These are phyloP conservation scores for Panthera uncia DNA, from an alignment of 2,113 vertebrate genomes.

Conservation along the genomic window DNA sequence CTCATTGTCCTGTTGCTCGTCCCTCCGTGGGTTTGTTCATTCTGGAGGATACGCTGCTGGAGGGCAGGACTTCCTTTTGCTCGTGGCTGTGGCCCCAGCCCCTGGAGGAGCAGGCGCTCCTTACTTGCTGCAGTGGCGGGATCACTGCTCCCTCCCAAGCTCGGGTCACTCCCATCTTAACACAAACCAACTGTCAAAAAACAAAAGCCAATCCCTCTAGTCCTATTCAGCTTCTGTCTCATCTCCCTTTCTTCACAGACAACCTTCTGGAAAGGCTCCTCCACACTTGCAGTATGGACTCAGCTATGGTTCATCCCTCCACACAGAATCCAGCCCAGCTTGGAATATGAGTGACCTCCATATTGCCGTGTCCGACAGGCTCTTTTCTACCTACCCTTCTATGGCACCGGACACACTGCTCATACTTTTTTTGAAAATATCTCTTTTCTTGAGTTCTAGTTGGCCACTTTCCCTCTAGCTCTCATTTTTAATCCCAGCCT, in stretches of 20 bases:
- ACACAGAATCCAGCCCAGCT: background rate
- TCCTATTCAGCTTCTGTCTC: background rate
- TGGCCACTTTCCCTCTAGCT: background rate
- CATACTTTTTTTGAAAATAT: background rate
- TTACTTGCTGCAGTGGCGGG: background rate
- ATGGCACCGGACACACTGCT: background rate
- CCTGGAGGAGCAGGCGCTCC: too few relatives aligned
- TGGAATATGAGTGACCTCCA: background rate
- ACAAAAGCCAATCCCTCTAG: background rate
- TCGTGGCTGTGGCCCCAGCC: background rate
- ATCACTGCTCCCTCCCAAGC: background rate
- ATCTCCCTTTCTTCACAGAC: background rate
- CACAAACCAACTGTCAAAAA: background rate
- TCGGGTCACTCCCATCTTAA: background rate
- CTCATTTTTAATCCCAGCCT: background rate
- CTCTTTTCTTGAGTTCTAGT: background rate
- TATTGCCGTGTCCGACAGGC: background rate
- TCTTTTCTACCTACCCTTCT: background rate
- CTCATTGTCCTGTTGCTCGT: accelerated
- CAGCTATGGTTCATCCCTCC: background rate
- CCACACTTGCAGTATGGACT: background rate
- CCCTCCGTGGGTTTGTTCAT: background rate
- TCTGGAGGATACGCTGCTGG: background rate
- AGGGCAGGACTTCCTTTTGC: background rate
- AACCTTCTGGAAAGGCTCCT: background rate